Base-by-base conservation (phyloP, 2,888 invertebrate species). In the Lacanobia wlatinum region DNA sequence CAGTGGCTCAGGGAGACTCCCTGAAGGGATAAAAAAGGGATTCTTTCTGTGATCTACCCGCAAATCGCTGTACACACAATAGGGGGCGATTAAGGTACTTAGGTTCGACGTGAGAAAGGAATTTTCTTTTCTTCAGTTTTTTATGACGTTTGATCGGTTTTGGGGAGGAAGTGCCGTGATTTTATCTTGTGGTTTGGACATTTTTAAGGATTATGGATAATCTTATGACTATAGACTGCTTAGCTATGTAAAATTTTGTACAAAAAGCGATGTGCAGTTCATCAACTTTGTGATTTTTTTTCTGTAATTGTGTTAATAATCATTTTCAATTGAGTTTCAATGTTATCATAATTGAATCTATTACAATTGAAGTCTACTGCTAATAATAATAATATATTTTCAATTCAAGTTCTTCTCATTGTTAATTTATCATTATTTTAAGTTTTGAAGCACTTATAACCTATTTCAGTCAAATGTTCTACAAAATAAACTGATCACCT, bases 21-120 rank as follows among this genome's bases (percentile, higher is more conserved):
- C 91, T 71, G 89, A 92, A 91, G 92, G 94, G 94, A 94, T 95
- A 94, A 94, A 94, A 94, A 93, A 93, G 93, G 92, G 92, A 91
- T 92, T 92, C 90, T 92, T 94, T 92, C 91, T 90, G 92, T 92
- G 93, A 93, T 93, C 94, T 92, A 93, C 92, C 91, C 94, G 90
- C 92, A 94, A 94, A 95, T 93, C 93, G 91, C 84, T 87, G 86
- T 87, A 85, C 89, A 87, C 91, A 91, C 91, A 89, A 92, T 91
- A 87, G 91, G 91, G 90, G 89, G 83, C 92, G 93, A 94, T 94
- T 93, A 93, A 90, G 89, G 87, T 86, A 89, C 89, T 90, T 87
- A 90, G 89, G 87, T 87, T 85, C 82, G 87, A 90, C 93, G 94
- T 94, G 94, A 92, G 92, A 92, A 89, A 76, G 89, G 86, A 86